A percentile compares a stretch with the other conserved stretches of the same genome.
Evolutionary conservation across 2,797 vertebrate species (phyloP).

Genomic region (Muscicapa striata): DNA sequence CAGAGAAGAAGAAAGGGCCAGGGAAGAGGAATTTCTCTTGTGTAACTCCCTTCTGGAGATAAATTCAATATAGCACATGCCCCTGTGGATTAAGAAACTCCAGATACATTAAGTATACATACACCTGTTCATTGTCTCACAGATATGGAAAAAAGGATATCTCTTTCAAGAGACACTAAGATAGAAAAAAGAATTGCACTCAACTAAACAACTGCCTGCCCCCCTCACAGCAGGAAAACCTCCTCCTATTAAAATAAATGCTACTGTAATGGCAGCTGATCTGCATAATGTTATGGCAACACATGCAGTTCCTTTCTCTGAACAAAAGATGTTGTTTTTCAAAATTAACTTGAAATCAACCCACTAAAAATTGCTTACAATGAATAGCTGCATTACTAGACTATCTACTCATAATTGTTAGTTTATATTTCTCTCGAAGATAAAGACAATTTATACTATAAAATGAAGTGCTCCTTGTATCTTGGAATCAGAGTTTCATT

Average conservation of each 20-base stretch:
- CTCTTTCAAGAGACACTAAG: not conserved
- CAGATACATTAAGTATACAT: not conserved
- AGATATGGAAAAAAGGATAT: not conserved
- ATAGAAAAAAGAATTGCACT: not conserved
- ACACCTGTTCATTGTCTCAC: not conserved
- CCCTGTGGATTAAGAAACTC: not conserved
- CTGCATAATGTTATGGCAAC: conserved; percentile 14
- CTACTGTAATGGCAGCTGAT: not conserved
- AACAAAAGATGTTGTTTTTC: conserved; percentile 31
- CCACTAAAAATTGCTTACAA: not conserved
- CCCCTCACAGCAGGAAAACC: not conserved
- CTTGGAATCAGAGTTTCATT: not conserved
- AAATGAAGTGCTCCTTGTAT: not conserved
- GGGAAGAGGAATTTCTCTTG: not conserved
- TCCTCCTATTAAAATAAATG: not conserved
- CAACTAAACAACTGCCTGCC: not conserved
- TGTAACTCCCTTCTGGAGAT: not conserved
- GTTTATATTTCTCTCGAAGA: not conserved
- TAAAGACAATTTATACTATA: not conserved
- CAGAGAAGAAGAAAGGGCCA: not conserved
- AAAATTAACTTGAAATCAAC: conserved; percentile 10
- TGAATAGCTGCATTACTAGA: not conserved
- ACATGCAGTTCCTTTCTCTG: not conserved
- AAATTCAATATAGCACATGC: not conserved
- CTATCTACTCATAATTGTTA: not conserved